Evolutionary conservation across 2,113 vertebrate species (phyloP).

Genomic region (Tragelaphus strepsiceros): DNA sequence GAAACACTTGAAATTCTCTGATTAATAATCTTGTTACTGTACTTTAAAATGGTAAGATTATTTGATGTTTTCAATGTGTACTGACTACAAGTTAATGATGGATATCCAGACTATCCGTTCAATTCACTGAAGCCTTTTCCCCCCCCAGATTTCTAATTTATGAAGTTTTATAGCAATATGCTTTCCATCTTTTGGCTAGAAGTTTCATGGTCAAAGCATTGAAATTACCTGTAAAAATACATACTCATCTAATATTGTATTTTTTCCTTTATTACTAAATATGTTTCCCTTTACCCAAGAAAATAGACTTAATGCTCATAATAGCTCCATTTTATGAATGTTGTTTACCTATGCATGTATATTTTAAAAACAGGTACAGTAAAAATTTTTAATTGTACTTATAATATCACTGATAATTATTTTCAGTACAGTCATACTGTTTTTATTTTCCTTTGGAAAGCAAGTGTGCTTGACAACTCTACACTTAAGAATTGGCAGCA

Average conservation of each 20-base stretch:
- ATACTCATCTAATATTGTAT: not conserved
- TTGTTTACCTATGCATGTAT: not conserved
- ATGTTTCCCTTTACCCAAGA: not conserved
- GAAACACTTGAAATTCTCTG: not conserved
- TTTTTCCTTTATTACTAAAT: not conserved
- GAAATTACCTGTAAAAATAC: slow-evolving; percentile 11
- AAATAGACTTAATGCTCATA: not conserved
- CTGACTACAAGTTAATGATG: not conserved
- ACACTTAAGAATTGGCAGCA: slow-evolving; percentile 38
- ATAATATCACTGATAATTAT: slow-evolving; percentile 27
- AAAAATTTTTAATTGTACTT: slow-evolving; percentile 9
- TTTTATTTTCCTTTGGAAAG: slow-evolving; percentile 41
- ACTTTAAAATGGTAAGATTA: not conserved
- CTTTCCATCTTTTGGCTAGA: not conserved
- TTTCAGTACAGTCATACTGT: slow-evolving; percentile 27
- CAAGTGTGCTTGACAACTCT: slow-evolving; percentile 40
- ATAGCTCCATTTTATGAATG: not conserved
- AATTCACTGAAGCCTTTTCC: not conserved
- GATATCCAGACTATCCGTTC: not conserved
- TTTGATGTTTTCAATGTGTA: not conserved
- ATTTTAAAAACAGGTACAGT: not conserved
- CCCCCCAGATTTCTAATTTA: not conserved
- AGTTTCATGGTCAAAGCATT: not conserved
- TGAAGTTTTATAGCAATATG: not conserved
- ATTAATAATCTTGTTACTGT: not conserved